Evolutionary conservation across 2,888 invertebrate genomes (phyloP), one percentile per base, ranked within the genome.

Genomic region (Mesochorus sp.): DNA sequence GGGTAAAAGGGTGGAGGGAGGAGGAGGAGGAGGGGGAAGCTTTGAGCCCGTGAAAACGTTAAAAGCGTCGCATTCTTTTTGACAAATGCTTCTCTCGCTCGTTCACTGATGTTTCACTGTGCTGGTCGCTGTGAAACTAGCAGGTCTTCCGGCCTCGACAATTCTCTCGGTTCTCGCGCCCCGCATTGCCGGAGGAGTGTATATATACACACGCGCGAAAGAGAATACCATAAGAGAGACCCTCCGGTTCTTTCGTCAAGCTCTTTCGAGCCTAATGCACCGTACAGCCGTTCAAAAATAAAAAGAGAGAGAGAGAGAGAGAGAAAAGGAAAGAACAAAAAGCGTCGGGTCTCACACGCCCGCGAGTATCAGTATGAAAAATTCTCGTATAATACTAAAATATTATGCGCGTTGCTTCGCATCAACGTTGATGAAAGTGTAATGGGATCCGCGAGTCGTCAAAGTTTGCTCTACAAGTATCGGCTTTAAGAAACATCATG

Each of bases 1-100:
- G 19, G 47, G 42, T n/a, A n/a, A 39, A 44, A 10, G 28, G 39
- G 26, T 12, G 17, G 26, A 49, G 1, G 44, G 14, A 8, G 28
- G 62, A 62, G 76, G 49, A 44, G n/a, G 39, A 51, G 26, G 24
- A 51, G 47, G 53, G 66, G 64, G 51, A 42, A 68, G 59, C 82
- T 86, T 85, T 84, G 85, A 85, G 57, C 42, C 73, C 75, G 51
- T 64, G 80, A 71, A 81, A 83, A 73, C 80, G 80, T 79, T 85
- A 85, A 86, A 85, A 85, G 84, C 81, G 81, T 83, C 84, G 83
- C 79, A 80, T 81, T 83, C 85, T 81, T 80, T 82, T 84, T 83
- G 80, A 85, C 82, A 82, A 81, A 85, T 81, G 82, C 72, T 79
- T 84, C 77, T n/a, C n/a, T 75, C 70, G 72, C 59, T 75, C 61